phyloP scores from a whole-genome alignment of 2,888 invertebrate genomes.

The Carpatolechia fugitivella region DNA sequence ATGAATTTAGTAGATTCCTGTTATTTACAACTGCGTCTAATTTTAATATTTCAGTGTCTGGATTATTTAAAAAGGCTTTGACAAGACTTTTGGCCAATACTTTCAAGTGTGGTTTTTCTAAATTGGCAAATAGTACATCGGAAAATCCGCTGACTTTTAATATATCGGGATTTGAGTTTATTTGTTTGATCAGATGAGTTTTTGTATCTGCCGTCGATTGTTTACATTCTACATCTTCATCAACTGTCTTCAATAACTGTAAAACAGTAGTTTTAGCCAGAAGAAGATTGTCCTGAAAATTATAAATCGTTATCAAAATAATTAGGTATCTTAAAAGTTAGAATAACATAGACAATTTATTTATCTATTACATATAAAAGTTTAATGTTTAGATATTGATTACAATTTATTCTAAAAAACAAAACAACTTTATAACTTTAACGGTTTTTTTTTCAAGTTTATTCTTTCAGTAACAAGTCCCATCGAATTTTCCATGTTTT shows the following conservation, averaged over 20 bases:
- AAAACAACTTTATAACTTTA: no score
- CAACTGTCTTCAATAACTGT: slow-evolving; percentile 35
- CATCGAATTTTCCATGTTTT: no score
- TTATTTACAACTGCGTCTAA: slow-evolving; percentile 46
- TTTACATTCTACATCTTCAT: slow-evolving; percentile 21
- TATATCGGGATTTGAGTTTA: slow-evolving; percentile 37
- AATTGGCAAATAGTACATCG: slow-evolving; percentile 48
- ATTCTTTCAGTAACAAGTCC: no score
- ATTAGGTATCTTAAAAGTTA: no score
- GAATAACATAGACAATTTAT: no score
- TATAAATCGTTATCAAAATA: no score
- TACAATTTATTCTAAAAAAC: not conserved
- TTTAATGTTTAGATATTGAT: no score
- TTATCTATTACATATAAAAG: no score
- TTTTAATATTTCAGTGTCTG: slow-evolving; percentile 38
- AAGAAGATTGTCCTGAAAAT: slow-evolving; percentile 61
- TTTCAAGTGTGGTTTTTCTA: slow-evolving; percentile 50
- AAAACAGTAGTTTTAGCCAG: slow-evolving; percentile 53
- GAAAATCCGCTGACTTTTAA: slow-evolving; percentile 42
- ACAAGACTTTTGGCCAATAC: slow-evolving; percentile 51
- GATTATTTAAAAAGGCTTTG: slow-evolving; percentile 40
- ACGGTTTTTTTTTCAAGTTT: no score
- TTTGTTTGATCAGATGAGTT: slow-evolving; percentile 52
- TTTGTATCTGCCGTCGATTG: slow-evolving; percentile 36
- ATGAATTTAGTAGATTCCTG: slow-evolving; percentile 44